These are phyloP conservation scores for Onychomys leucogaster DNA, from an alignment of 2,797 vertebrate species.

Conservation along the genomic window DNA sequence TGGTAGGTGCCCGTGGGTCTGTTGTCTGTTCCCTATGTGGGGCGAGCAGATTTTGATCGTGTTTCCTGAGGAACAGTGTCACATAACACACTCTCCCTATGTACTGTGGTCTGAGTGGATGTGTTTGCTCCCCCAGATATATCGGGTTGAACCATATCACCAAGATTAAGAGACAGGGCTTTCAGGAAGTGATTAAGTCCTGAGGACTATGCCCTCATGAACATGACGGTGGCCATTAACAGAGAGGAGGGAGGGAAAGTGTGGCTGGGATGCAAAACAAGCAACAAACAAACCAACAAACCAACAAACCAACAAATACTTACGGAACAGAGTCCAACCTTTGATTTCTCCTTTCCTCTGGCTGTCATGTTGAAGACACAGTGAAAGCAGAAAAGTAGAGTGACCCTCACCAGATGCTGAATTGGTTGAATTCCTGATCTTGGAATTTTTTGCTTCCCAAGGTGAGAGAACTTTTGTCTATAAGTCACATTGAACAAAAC, in stretches of 20 bases:
- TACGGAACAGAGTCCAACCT: background rate
- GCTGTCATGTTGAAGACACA: background rate
- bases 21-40: background rate
- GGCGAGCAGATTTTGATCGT: too few relatives aligned
- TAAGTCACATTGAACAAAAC: background rate
- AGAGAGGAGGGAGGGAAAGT: background rate
- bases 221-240: background rate
- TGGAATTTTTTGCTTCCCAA: background rate
- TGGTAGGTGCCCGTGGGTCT: background rate
- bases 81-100: background rate
- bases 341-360: background rate
- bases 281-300: background rate
- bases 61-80: background rate
- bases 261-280: background rate
- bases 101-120: background rate
- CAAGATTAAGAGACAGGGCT: background rate
- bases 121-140: background rate
- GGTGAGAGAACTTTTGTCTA: conserved; percentile 2
- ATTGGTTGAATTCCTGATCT: background rate
- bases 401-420: background rate
- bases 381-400: background rate
- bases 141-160: background rate
- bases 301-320: background rate
- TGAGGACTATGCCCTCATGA: background rate
- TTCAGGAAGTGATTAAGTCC: background rate